phyloP scores from a whole-genome alignment of 2,888 invertebrate species.

The Linyphia triangularis region DNA sequence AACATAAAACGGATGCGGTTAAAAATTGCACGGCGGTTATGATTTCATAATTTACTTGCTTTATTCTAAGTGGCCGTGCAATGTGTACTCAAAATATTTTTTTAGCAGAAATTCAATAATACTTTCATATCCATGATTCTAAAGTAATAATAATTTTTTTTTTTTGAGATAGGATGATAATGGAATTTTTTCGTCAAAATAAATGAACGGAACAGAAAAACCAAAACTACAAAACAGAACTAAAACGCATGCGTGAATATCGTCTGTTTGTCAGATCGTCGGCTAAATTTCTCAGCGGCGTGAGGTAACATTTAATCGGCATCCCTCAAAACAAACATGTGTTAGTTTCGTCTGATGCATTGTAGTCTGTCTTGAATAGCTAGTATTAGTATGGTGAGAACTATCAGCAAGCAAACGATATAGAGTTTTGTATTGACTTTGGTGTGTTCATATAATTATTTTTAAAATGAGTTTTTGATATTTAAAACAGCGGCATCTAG shows the following conservation, averaged over 20 bases:
- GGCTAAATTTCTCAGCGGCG: conserved; percentile 45
- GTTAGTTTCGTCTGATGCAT: conserved; percentile 32
- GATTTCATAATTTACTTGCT: background rate
- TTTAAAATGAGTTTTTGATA: conserved; percentile 23
- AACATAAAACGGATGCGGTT: conserved; percentile 48
- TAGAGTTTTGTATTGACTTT: background rate
- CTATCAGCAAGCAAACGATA: background rate
- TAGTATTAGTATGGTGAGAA: background rate
- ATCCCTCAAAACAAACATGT: conserved; percentile 63
- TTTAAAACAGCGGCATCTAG: background rate
- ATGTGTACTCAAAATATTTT: background rate
- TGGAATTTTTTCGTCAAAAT: background rate
- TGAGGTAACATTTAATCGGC: conserved; percentile 63
- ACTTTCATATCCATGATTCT: background rate
- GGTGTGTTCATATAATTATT: background rate
- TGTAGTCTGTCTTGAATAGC: background rate
- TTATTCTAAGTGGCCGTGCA: background rate
- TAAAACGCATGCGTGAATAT: conserved; percentile 46
- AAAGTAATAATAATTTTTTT: background rate
- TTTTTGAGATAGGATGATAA: background rate
- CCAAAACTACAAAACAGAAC: conserved; percentile 16
- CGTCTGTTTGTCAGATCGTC: conserved; percentile 21
- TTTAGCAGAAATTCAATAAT: background rate
- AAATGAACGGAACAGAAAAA: background rate
- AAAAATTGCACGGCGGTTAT: conserved; percentile 29